Conservation (phyloP, 2,888 invertebrate species). For the Tortrix viridana region DNA sequence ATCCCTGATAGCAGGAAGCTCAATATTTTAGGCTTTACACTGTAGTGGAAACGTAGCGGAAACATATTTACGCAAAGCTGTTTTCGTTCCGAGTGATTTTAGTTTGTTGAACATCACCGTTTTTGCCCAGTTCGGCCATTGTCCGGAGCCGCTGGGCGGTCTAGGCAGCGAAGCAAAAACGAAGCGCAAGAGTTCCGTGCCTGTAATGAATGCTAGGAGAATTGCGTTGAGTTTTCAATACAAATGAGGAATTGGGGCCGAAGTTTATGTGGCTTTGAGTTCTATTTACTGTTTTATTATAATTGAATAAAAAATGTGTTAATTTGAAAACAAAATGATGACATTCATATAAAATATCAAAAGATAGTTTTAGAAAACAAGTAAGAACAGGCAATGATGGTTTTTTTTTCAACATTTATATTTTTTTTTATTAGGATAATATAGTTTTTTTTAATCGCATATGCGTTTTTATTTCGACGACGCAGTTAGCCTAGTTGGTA, state of each 20-base stretch:
- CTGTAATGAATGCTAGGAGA: slow-evolving; percentile 58
- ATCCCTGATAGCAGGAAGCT: neutral
- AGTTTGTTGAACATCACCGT: slow-evolving; percentile 29
- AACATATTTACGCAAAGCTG: slow-evolving; percentile 22
- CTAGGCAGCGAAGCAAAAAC: slow-evolving; percentile 44
- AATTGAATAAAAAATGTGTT: too few relatives aligned
- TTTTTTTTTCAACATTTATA: too few relatives aligned
- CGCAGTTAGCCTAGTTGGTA: too few relatives aligned
- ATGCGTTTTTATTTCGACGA: too few relatives aligned
- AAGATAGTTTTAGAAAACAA: too few relatives aligned
- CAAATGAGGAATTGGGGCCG: slow-evolving; percentile 24
- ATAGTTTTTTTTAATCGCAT: too few relatives aligned
- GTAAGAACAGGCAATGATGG: too few relatives aligned
- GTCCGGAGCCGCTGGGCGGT: slow-evolving; percentile 39
- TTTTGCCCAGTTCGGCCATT: neutral
- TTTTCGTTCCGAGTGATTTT: slow-evolving; percentile 35
- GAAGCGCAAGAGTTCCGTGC: slow-evolving; percentile 48
- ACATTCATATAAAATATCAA: too few relatives aligned
- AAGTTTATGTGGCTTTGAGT: slow-evolving; percentile 27
- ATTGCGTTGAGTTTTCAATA: slow-evolving; percentile 56
- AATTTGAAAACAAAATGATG: too few relatives aligned
- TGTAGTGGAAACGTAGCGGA: slow-evolving; percentile 6
- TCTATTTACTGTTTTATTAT: neutral
- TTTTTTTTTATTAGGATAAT: too few relatives aligned
- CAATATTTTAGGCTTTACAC: slow-evolving; percentile 21